phyloP scores from a whole-genome alignment of 2,113 vertebrate genomes.

The Nannospalax galili region DNA sequence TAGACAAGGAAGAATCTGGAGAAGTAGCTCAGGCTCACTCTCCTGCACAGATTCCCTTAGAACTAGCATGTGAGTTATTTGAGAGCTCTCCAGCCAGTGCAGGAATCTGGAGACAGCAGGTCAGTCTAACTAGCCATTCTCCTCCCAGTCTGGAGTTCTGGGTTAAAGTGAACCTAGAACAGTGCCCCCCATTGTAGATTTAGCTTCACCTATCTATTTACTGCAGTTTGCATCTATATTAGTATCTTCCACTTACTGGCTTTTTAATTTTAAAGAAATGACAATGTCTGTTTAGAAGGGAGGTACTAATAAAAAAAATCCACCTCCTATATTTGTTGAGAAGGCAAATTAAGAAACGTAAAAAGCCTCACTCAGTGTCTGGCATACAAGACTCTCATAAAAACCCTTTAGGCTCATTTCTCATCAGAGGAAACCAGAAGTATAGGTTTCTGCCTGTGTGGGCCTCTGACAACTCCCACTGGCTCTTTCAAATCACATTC shows the following conservation, averaged over 20 bases:
- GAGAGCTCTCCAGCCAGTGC: neutral
- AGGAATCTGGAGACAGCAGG: neutral
- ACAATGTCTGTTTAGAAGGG: slow-evolving; percentile 14
- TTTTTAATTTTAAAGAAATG: slow-evolving; percentile 44
- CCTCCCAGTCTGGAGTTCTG: neutral
- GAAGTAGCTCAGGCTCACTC: neutral
- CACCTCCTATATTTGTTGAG: neutral
- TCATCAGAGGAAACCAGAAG: neutral
- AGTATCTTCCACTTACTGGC: neutral
- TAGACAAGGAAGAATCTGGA: neutral
- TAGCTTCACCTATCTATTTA: neutral
- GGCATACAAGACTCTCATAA: neutral
- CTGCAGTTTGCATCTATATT: neutral
- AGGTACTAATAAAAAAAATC: neutral
- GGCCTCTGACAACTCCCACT: slow-evolving; percentile 29
- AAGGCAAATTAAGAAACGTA: slow-evolving; percentile 30
- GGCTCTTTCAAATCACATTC: slow-evolving; percentile 59
- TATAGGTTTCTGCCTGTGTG: slow-evolving; percentile 62
- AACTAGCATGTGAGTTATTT: neutral
- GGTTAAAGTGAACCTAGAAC: neutral
- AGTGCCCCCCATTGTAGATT: neutral
- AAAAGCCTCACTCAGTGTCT: slow-evolving; percentile 14
- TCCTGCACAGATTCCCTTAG: neutral
- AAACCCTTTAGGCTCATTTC: neutral
- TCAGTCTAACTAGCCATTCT: neutral